These are phyloP conservation scores for Rotaria magnacalcarata DNA, from an alignment of 2,888 invertebrate genomes.

Conservation along the genomic window DNA sequence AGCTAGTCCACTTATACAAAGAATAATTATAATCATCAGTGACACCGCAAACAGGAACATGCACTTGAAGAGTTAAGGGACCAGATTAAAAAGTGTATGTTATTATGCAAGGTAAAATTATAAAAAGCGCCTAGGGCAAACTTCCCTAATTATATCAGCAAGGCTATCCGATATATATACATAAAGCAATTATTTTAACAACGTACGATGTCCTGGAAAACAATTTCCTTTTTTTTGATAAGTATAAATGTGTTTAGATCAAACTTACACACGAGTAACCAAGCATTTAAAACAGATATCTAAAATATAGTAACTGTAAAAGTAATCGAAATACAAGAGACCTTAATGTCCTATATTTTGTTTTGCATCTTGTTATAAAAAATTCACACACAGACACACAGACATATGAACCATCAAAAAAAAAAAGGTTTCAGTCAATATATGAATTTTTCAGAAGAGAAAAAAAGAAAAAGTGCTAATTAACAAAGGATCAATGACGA, in stretches of 20 bases:
- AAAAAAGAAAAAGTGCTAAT: background rate
- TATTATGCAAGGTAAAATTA: background rate
- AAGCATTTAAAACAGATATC: background rate
- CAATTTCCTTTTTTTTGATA: background rate
- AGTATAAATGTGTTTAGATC: background rate
- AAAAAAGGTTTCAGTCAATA: background rate
- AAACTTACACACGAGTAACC: background rate
- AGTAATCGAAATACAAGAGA: constrained; percentile 22
- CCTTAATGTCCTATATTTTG: background rate
- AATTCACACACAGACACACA: background rate
- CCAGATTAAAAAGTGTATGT: too few relatives aligned
- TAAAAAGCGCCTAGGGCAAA: background rate
- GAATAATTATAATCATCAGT: background rate
- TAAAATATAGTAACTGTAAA: constrained; percentile 9
- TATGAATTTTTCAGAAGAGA: background rate
- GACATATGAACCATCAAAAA: background rate
- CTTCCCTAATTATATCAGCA: background rate
- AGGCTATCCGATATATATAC: background rate
- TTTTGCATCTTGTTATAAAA: background rate
- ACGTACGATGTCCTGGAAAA: background rate
- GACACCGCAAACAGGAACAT: background rate
- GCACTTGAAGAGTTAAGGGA: background rate
- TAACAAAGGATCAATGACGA: constrained; percentile 17
- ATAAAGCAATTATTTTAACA: background rate
- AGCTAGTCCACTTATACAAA: background rate